Evolutionary conservation across 2,888 invertebrate genomes (phyloP).

Genomic region (Patella ulyssiponensis): DNA sequence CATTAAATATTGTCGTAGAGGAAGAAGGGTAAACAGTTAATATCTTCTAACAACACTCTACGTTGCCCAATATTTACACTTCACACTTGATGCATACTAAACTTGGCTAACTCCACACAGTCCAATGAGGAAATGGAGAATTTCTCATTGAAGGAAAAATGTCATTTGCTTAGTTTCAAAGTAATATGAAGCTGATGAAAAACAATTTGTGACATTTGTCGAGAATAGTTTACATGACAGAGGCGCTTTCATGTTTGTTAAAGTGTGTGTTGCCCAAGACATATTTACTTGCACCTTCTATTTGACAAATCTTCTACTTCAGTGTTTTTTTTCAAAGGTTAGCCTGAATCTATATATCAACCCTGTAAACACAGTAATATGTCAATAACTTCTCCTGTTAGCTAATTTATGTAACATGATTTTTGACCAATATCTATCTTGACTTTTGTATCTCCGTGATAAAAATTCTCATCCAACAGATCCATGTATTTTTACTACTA

Average conservation of each 20-base stretch:
- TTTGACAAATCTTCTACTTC: neutral
- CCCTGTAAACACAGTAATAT: neutral
- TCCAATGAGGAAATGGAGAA: constrained; percentile 11
- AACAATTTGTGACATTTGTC: constrained; percentile 8
- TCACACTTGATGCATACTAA: constrained; percentile 35
- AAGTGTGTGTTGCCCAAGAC: constrained; percentile 5
- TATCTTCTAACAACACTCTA: constrained; percentile 41
- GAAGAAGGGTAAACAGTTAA: constrained; percentile 38
- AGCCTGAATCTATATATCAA: constrained; percentile 3
- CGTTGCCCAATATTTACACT: constrained; percentile 33
- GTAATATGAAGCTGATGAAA: constrained; percentile 7
- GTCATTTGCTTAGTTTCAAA: constrained; percentile 8
- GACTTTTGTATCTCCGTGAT: neutral
- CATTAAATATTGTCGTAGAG: constrained; percentile 30
- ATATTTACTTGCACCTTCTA: constrained; percentile 4
- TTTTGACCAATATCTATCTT: neutral
- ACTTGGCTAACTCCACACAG: constrained; percentile 14
- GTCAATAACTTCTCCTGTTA: neutral
- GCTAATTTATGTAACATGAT: neutral
- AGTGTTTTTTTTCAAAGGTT: constrained; percentile 2
- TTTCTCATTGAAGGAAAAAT: constrained; percentile 8
- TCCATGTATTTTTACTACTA: too few species aligned
- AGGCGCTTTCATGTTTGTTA: constrained; percentile 4
- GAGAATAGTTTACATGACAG: constrained; percentile 10
- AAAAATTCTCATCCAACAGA: too few species aligned